phyloP scores from a whole-genome alignment of 2,797 vertebrate genomes.

The Pseudomugil tenellus region DNA sequence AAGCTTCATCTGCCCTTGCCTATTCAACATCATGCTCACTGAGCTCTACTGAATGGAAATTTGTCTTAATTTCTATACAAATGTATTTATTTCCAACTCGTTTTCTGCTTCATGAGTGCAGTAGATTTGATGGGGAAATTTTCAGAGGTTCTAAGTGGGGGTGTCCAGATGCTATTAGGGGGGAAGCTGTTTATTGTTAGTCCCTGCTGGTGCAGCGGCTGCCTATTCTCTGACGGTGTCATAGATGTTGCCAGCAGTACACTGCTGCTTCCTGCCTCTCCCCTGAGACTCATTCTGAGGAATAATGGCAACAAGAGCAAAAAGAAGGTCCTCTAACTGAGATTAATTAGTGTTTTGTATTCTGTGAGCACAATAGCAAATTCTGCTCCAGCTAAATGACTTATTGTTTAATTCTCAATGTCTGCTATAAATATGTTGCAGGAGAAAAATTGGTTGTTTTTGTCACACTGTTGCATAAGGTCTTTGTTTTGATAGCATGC shows the following conservation, averaged over 20 bases:
- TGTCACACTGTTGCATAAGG: constrained; percentile 41
- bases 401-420: constrained; percentile 72
- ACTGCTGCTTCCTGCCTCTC: constrained; percentile 64
- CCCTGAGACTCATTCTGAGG: constrained; percentile 70
- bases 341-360: constrained; percentile 81
- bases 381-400: constrained; percentile 68
- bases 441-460: constrained; percentile 54
- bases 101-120: neutral
- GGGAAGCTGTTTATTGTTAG: constrained; percentile 57
- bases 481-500: constrained; percentile 60
- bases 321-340: constrained; percentile 74
- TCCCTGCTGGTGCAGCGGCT: constrained; percentile 67
- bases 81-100: neutral
- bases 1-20: constrained; percentile 56
- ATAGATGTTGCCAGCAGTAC: constrained; percentile 68
- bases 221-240: constrained; percentile 57
- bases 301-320: constrained; percentile 71
- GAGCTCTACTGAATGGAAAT: constrained; percentile 30
- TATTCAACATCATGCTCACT: constrained; percentile 13
- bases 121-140: constrained; percentile 27
- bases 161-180: constrained; percentile 65
- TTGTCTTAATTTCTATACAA: neutral
- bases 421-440: constrained; percentile 68
- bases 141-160: constrained; percentile 17
- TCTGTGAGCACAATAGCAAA: constrained; percentile 75